Evolutionary conservation across 2,888 invertebrate species (phyloP), one percentile per base, ranked within the genome.

Genomic region (Andrena marginata): DNA sequence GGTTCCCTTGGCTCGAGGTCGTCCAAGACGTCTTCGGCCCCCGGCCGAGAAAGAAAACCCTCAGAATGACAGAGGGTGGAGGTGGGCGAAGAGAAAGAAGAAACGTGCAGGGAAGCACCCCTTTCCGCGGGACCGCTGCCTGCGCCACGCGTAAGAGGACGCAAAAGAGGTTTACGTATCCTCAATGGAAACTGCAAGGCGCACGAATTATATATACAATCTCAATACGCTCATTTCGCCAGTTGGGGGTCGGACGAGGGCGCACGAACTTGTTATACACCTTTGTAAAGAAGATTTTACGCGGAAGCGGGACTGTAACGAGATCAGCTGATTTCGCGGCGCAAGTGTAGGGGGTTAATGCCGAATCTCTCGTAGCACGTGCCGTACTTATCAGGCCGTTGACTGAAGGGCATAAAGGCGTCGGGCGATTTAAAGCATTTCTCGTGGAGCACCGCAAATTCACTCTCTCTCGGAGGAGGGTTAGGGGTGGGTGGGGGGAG

Each of bases 91-190:
- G 23, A 20, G 13, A 49, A 29, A 26, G 56, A 54, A 51, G 60
- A 33, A 42, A 23, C 49, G 60, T 48, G 31, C 29, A 35, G 26
- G 59, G 35, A 42, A 42, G 1, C 10, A 16, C 10, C 62, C 64
- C 62, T 77, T 74, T 80, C 63, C 62, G 59, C n/a, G 29, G 6
- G 62, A 77, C 10, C 33, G 35, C 63, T 48, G 60, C 49, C 77
- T 73, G 77, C 48, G 70, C 68, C 67, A 31, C 31, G 70, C 69
- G 79, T 77, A 85, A 87, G 75, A 68, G 87, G 65, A 35, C 60
- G 78, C 71, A 76, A 87, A 85, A 86, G 82, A 76, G 73, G 82
- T 82, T 87, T 81, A 82, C 71, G 60, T 73, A 77, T 26, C 69
- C 77, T 35, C 70, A 62, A 80, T 72, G 59, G 77, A 77, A 76